Base-by-base conservation (phyloP, 2,888 invertebrate species). In the Rhingia rostrata region DNA sequence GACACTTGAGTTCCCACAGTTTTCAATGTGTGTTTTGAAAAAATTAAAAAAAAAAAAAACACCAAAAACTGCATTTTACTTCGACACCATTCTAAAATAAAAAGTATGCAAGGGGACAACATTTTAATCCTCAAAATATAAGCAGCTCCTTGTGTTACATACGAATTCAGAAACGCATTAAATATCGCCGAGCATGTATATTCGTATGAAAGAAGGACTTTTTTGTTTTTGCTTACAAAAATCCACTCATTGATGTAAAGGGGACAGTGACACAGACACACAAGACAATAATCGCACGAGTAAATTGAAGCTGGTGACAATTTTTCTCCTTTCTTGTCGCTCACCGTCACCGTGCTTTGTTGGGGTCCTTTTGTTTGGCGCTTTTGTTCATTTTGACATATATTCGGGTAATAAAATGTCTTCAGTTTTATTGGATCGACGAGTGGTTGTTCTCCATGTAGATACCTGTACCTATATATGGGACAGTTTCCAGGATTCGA, bases 301-400 rank as follows among this genome's bases (percentile, higher is more conserved):
- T 56, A 63, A 80, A 63, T 74, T 74, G 67, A 32, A 63, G 51
- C 63, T 81, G 80, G 80, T 81, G 80, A 81, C 80, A 81, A 61
- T 58, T 56, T 69, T 56, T 63, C 63, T 32, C 43, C 56, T 61
- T 37, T 47, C 39, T 80, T 80, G 4, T 47, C 14, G 67, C 63
- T 41, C 63, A 54, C 49, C 41, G 49, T 60, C 39, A 22, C 49
- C 41, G n/a, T 39, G 30, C 49, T 30, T 49, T 49, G 49, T 49
- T 49, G 30, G 4, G 22, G 30, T 30, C 4, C 49, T 32, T 64
- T 81, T 74, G 80, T 81, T 45, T 63, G 37, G 56, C 30, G 32
- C 74, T 47, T 74, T 81, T 81, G 74, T 81, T 75, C 51, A 22
- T 47, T 75, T 61, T 70, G 80, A 74, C 63, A 74, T 69, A 81